Conservation (phyloP, 2,113 vertebrate species). For the Galeopterus variegatus region DNA sequence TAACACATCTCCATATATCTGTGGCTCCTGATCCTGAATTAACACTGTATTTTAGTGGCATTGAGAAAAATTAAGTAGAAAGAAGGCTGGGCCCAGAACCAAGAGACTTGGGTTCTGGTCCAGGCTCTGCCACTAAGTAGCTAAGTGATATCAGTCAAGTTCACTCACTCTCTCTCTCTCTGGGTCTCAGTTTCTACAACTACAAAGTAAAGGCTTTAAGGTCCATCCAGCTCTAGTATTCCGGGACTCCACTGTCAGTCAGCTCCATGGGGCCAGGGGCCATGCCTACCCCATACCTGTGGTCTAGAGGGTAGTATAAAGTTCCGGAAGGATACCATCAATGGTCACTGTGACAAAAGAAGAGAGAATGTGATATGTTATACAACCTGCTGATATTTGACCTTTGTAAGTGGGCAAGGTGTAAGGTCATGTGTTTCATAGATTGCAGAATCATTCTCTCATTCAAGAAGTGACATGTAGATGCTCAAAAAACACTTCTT, state of each 20-base stretch:
- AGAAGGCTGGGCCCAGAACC: neutral
- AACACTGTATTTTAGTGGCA: neutral
- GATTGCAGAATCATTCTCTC: neutral
- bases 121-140: neutral
- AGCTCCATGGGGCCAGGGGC: neutral
- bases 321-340: neutral
- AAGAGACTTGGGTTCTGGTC: neutral
- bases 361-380: neutral
- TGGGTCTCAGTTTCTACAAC: neutral
- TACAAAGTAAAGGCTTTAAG: slow-evolving; percentile 30
- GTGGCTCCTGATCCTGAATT: neutral
- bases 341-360: too few relatives aligned
- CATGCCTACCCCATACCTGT: neutral
- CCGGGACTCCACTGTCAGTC: neutral
- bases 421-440: neutral
- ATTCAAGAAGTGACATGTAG: neutral
- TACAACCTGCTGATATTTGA: neutral
- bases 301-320: neutral
- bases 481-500: neutral
- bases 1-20: neutral
- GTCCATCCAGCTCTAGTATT: neutral
- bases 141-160: neutral
- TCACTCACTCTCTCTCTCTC: neutral
- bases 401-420: neutral
- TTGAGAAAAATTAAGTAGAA: neutral